Conservation (phyloP, 2,113 vertebrate species). For the Epinephelus lanceolatus region DNA sequence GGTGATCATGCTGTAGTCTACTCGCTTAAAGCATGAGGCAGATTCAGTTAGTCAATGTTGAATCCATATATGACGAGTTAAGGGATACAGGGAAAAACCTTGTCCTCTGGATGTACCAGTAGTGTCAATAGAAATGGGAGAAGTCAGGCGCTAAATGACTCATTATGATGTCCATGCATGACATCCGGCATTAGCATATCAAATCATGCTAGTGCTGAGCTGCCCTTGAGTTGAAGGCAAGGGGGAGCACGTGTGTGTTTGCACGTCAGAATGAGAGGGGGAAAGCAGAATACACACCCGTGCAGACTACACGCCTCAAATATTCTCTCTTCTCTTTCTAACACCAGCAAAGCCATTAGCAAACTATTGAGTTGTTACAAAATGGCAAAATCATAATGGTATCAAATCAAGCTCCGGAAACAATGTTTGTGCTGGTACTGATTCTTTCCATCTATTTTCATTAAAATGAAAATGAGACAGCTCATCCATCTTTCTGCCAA, state of each 20-base stretch:
- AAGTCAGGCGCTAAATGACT: constrained; percentile 68
- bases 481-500: constrained; percentile 63
- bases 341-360: constrained; percentile 29
- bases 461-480: constrained; percentile 76
- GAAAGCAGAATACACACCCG: background rate
- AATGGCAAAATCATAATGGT: constrained; percentile 45
- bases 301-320: background rate
- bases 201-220: constrained; percentile 39
- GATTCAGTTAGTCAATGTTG: constrained; percentile 37
- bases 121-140: constrained; percentile 64
- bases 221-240: constrained; percentile 47
- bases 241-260: constrained; percentile 25
- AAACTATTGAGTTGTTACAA: constrained; percentile 45
- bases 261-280: constrained; percentile 28
- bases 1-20: background rate
- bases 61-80: constrained; percentile 46
- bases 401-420: constrained; percentile 54
- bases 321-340: background rate
- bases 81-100: constrained; percentile 44
- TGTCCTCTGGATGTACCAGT: constrained; percentile 56
- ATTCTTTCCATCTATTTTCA: constrained; percentile 72
- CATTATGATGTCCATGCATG: constrained; percentile 68
- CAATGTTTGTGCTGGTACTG: constrained; percentile 51
- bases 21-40: background rate
- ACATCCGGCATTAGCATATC: constrained; percentile 68